phyloP scores from a whole-genome alignment of 2,797 vertebrate species.

The Petrocephalus sullivani region DNA sequence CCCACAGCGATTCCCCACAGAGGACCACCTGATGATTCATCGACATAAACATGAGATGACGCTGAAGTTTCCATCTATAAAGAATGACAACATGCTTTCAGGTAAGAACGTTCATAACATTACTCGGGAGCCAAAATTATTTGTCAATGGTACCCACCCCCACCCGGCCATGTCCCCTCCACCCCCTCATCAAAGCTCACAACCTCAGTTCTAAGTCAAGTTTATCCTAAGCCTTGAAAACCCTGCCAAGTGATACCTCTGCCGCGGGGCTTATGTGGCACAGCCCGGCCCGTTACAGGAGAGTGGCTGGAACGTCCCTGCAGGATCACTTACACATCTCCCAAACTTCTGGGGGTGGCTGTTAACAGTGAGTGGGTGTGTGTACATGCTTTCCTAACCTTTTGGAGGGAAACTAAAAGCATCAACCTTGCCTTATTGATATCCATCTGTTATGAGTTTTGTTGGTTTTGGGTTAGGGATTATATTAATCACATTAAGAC shows the following conservation, averaged over 20 bases:
- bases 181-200: neutral
- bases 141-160: neutral
- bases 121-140: neutral
- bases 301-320: too few relatives aligned
- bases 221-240: neutral
- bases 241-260: neutral
- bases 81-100: slow-evolving; percentile 84
- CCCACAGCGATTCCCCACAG: slow-evolving; percentile 86
- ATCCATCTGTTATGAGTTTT: neutral
- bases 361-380: neutral
- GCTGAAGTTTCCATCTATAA: slow-evolving; percentile 91
- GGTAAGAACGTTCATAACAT: slow-evolving; percentile 63
- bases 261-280: neutral
- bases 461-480: neutral
- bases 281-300: neutral
- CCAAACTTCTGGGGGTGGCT: neutral
- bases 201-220: neutral
- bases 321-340: slow-evolving; percentile 8
- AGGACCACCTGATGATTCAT: slow-evolving; percentile 96
- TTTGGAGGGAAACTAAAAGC: neutral
- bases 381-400: neutral
- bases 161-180: neutral
- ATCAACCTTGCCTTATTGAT: neutral
- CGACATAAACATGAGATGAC: slow-evolving; percentile 99
- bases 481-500: neutral